These are phyloP conservation scores for Aleiodes testaceus DNA, from an alignment of 2,888 invertebrate genomes.

Conservation along the genomic window DNA sequence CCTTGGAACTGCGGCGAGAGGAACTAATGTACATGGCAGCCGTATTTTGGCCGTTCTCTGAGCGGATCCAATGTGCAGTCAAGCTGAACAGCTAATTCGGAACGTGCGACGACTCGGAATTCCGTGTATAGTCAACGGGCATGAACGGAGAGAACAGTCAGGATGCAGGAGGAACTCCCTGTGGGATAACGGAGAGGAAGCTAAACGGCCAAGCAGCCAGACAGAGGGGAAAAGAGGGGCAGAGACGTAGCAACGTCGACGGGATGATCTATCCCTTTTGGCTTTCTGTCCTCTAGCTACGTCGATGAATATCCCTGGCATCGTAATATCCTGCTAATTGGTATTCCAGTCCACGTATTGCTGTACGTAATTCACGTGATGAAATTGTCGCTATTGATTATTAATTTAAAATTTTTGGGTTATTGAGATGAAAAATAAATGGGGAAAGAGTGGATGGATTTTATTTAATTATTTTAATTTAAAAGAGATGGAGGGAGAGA, in stretches of 20 bases:
- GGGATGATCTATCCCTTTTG: conserved; percentile 34
- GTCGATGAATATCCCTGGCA: conserved; percentile 34
- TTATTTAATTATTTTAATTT: too few species aligned
- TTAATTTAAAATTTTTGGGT: background rate
- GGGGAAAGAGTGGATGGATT: too few species aligned
- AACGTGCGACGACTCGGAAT: conserved; percentile 70
- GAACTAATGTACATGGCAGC: conserved; percentile 10
- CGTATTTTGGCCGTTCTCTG: conserved; percentile 55
- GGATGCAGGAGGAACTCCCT: conserved; percentile 17
- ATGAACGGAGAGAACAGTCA: background rate
- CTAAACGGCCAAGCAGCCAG: too few species aligned
- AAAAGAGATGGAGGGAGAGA: too few species aligned
- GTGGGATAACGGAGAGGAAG: conserved; percentile 8
- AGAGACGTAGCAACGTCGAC: conserved; percentile 7
- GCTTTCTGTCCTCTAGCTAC: conserved; percentile 16
- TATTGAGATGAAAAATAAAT: too few species aligned
- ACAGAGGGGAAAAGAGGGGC: background rate
- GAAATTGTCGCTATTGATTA: conserved; percentile 15
- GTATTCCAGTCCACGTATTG: conserved; percentile 26
- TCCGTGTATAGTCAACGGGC: conserved; percentile 52
- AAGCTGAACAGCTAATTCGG: conserved; percentile 70
- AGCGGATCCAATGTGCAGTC: conserved; percentile 66
- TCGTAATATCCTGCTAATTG: conserved; percentile 39
- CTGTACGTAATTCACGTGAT: background rate
- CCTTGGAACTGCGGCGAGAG: too few species aligned